Evolutionary conservation across 2,797 vertebrate species (phyloP).

Genomic region (Cyclura pinguis): DNA sequence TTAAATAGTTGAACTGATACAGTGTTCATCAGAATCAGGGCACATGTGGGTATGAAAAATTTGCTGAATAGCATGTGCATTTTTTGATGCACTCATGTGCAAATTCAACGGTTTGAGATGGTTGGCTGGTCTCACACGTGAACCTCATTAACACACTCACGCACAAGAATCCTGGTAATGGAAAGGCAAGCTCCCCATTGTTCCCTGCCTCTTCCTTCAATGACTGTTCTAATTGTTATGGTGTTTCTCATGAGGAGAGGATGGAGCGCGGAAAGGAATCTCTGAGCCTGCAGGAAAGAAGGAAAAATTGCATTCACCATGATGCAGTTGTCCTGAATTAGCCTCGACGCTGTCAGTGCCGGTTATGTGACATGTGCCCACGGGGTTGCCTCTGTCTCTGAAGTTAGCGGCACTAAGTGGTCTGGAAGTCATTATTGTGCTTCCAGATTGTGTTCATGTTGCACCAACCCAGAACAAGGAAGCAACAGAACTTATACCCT

Average conservation of each 20-base stretch:
- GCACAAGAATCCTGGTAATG: conserved; percentile 2
- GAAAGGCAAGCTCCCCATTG: background rate
- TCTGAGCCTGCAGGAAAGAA: background rate
- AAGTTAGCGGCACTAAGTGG: background rate
- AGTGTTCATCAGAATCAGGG: conserved; percentile 66
- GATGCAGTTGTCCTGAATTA: conserved; percentile 61
- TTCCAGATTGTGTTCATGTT: background rate
- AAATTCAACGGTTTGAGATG: conserved; percentile 29
- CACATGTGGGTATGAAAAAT: conserved; percentile 60
- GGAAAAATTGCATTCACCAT: background rate
- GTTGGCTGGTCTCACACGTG: conserved; percentile 63
- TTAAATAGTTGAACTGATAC: conserved; percentile 60
- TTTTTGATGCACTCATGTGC: conserved; percentile 75
- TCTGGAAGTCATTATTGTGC: fast-evolving
- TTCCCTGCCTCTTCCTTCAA: background rate
- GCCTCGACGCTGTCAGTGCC: conserved; percentile 42
- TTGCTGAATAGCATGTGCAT: conserved; percentile 65
- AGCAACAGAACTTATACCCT: background rate
- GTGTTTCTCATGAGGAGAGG: conserved; percentile 26
- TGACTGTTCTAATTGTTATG: conserved; percentile 1
- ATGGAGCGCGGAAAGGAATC: conserved; percentile 16
- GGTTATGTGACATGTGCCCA: fast-evolving
- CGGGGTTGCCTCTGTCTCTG: background rate
- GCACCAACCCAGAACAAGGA: background rate
- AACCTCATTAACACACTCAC: conserved; percentile 73